phyloP scores from a whole-genome alignment of 1,140 invertebrate genomes.

The Drosophila mayri region DNA sequence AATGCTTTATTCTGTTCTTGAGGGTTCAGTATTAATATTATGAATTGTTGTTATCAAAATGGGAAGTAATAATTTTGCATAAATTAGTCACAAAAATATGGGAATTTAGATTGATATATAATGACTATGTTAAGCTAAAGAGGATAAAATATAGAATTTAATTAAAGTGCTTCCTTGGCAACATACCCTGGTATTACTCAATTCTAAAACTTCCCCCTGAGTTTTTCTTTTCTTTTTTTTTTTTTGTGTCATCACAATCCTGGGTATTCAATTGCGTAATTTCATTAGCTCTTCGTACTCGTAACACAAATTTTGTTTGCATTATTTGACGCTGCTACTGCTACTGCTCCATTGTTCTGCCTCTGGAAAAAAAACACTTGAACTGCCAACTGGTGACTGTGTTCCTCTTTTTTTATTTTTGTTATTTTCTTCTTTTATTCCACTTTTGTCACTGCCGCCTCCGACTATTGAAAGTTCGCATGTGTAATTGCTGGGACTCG shows the following conservation, averaged over 20 bases:
- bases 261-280: slow-evolving; percentile 60
- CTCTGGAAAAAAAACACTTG: slow-evolving; percentile 52
- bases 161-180: neutral
- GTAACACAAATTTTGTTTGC: slow-evolving; percentile 42
- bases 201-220: neutral
- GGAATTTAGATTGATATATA: neutral
- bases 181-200: neutral
- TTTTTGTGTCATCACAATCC: slow-evolving; percentile 27
- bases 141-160: neutral
- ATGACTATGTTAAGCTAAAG: neutral
- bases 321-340: slow-evolving; percentile 19
- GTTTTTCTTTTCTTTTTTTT: neutral
- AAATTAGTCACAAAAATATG: too few relatives aligned
- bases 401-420: slow-evolving; percentile 15
- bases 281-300: slow-evolving; percentile 59
- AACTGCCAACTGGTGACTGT: slow-evolving; percentile 44
- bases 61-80: neutral
- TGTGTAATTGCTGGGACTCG: slow-evolving; percentile 34
- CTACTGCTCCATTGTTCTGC: slow-evolving; percentile 38
- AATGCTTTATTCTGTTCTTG: slow-evolving; percentile 20
- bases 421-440: slow-evolving; percentile 11
- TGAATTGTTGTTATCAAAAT: neutral
- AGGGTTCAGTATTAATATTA: neutral
- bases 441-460: slow-evolving; percentile 24
- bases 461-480: slow-evolving; percentile 37